These are phyloP conservation scores for Cyprinus carpio DNA, from an alignment of 2,113 vertebrate species.

Conservation along the genomic window DNA sequence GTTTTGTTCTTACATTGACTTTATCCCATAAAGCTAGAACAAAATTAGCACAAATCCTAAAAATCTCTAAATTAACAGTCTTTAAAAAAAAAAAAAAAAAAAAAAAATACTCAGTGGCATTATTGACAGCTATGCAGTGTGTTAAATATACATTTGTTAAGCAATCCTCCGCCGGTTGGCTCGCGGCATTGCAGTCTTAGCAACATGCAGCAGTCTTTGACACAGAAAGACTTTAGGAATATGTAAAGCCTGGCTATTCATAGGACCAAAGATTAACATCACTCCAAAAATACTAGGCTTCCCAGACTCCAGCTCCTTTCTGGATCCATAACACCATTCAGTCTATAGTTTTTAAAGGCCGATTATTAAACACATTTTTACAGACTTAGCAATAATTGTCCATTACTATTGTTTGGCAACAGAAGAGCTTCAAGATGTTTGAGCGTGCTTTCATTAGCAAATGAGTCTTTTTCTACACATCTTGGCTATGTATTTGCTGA, in stretches of 20 bases:
- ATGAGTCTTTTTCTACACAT: background rate
- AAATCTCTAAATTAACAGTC: background rate
- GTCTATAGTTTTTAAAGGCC: background rate
- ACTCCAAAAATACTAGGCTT: conserved; percentile 62
- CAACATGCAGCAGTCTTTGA: conserved; percentile 44
- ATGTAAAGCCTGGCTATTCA: conserved; percentile 61
- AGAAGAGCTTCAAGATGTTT: background rate
- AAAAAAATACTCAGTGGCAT: background rate
- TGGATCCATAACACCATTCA: background rate
- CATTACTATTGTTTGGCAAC: background rate
- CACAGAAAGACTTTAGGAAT: conserved; percentile 37
- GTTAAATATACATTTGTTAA: conserved; percentile 34
- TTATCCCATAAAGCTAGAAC: background rate
- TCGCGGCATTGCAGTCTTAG: background rate
- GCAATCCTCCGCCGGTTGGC: conserved; percentile 26
- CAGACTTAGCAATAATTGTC: background rate
- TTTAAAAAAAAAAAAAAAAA: too few species aligned
- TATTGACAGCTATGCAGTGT: background rate
- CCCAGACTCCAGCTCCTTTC: conserved; percentile 7
- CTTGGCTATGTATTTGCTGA: background rate
- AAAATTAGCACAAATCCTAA: background rate
- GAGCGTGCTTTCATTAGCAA: background rate
- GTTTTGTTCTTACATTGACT: too few species aligned
- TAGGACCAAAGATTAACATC: conserved; percentile 60
- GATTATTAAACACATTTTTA: background rate